Evolutionary conservation across 1,140 invertebrate genomes (phyloP).

Genomic region (Scaptomyza graminum): DNA sequence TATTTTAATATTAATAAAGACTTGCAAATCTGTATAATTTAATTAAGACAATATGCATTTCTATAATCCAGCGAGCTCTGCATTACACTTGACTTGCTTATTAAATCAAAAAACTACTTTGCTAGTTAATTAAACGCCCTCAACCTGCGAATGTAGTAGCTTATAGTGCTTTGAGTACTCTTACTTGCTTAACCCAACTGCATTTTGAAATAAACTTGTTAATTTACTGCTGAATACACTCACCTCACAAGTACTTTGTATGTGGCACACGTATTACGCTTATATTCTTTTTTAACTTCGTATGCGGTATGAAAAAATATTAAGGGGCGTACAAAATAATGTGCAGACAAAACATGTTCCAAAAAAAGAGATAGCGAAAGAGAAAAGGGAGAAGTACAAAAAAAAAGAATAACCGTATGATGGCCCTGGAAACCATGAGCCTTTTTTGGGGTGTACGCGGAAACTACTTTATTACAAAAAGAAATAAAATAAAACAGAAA

Average conservation of each 20-base stretch:
- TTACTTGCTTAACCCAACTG: not conserved
- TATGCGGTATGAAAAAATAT: slow-evolving; percentile 68
- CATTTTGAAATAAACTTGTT: slow-evolving; percentile 68
- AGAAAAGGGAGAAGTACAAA: slow-evolving; percentile 18
- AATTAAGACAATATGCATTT: too few species aligned
- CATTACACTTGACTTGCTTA: too few species aligned
- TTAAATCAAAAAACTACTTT: not conserved
- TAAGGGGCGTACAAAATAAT: slow-evolving; percentile 71
- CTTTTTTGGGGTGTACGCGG: slow-evolving; percentile 49
- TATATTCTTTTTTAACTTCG: slow-evolving; percentile 71
- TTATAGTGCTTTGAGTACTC: not conserved
- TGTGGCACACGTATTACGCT: slow-evolving; percentile 74
- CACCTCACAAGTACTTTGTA: slow-evolving; percentile 56
- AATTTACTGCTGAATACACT: slow-evolving; percentile 10
- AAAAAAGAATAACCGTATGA: slow-evolving; percentile 58
- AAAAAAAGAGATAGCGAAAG: slow-evolving; percentile 22
- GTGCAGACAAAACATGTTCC: slow-evolving; percentile 34
- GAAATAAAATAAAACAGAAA: not conserved
- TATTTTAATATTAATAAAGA: too few species aligned
- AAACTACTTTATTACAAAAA: slow-evolving; percentile 72
- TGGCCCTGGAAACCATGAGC: slow-evolving; percentile 7
- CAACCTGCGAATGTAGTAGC: slow-evolving; percentile 20
- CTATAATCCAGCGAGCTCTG: too few species aligned
- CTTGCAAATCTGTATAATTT: too few species aligned
- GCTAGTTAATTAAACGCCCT: slow-evolving; percentile 45